phyloP scores from a whole-genome alignment of 2,797 vertebrate genomes.

The Aselliscus stoliczkanus region DNA sequence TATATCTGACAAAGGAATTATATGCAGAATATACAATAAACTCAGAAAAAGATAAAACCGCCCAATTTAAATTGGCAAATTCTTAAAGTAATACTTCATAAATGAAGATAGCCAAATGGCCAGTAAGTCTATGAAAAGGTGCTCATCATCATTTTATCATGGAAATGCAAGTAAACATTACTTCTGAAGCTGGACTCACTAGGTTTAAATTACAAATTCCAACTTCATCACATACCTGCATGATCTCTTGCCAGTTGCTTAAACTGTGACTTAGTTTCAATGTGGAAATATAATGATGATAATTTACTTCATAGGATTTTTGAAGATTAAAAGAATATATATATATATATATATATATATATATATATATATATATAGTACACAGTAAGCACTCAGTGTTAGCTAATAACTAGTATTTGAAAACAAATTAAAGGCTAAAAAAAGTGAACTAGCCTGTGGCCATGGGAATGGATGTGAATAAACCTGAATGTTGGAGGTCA shows the following conservation, averaged over 20 bases:
- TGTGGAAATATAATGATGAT: background rate
- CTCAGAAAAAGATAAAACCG: background rate
- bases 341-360: background rate
- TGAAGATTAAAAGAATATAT: background rate
- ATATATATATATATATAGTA: too few relatives aligned
- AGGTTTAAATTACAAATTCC: background rate
- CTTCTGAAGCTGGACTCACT: background rate
- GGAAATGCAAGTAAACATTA: background rate
- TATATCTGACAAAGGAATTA: background rate
- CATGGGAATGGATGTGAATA: background rate
- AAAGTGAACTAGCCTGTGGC: background rate
- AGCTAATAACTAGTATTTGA: background rate
- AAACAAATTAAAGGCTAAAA: background rate
- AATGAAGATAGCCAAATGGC: background rate
- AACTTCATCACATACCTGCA: background rate
- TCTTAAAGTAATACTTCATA: background rate
- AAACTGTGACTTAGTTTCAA: background rate
- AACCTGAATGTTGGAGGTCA: background rate
- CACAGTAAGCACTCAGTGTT: background rate
- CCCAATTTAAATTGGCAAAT: background rate
- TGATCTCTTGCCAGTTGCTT: background rate
- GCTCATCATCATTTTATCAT: background rate
- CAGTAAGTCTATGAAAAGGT: background rate
- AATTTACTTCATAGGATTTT: background rate
- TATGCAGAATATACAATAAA: background rate